phyloP scores from a whole-genome alignment of 2,888 invertebrate species.

The Eupithecia centaureata region DNA sequence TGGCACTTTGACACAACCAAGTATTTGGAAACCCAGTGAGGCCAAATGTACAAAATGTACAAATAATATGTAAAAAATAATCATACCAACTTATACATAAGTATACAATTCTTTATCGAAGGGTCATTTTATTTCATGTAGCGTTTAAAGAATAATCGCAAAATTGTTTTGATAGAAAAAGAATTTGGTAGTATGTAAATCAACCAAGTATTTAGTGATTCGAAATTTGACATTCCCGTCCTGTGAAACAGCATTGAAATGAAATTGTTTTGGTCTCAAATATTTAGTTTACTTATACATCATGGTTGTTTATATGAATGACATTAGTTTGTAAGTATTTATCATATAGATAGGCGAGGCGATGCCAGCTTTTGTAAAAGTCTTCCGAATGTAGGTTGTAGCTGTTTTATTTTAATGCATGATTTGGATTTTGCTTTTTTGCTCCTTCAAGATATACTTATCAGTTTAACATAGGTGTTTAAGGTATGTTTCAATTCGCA shows the following conservation, averaged over 20 bases:
- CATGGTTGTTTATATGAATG: constrained; percentile 64
- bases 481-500: neutral
- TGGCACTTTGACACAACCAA: constrained; percentile 40
- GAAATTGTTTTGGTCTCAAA: constrained; percentile 70
- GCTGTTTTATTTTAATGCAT: neutral
- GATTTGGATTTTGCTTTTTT: too few species aligned
- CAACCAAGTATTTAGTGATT: constrained; percentile 54
- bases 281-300: constrained; percentile 48
- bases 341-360: constrained; percentile 9
- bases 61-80: neutral
- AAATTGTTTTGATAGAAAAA: neutral
- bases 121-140: neutral
- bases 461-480: neutral
- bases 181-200: neutral
- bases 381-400: constrained; percentile 34
- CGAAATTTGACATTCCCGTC: constrained; percentile 73
- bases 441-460: neutral
- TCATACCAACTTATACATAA: neutral
- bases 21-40: constrained; percentile 30
- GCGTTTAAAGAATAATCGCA: neutral
- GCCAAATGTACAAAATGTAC: constrained; percentile 31
- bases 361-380: constrained; percentile 30
- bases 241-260: constrained; percentile 53
- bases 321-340: constrained; percentile 55
- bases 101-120: neutral